These are phyloP conservation scores for Leptopilina myrica DNA, from an alignment of 2,888 invertebrate genomes.

Conservation along the genomic window DNA sequence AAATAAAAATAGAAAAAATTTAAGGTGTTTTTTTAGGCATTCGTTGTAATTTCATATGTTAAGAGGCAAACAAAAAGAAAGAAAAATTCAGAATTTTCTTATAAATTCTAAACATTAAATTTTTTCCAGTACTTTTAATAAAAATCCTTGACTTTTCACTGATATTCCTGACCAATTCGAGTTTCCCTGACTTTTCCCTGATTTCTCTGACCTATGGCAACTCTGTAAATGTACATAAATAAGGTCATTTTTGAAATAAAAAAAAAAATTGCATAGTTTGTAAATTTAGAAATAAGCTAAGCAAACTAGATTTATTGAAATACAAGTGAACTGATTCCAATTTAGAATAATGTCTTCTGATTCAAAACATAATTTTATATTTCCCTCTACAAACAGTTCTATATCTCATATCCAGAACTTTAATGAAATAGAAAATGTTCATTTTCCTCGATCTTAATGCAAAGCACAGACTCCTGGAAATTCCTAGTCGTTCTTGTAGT, in stretches of 20 bases:
- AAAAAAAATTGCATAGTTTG: background rate
- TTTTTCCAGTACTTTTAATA: too few species aligned
- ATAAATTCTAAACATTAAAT: too few species aligned
- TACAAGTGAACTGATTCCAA: background rate
- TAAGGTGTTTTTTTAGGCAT: too few species aligned
- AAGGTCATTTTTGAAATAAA: background rate
- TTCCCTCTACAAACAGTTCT: background rate
- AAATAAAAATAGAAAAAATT: too few species aligned
- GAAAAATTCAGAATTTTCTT: too few species aligned
- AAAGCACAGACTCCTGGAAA: slow-evolving; percentile 21
- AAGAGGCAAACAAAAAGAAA: too few species aligned
- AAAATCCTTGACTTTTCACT: too few species aligned
- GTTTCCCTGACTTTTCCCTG: too few species aligned
- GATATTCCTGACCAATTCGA: too few species aligned
- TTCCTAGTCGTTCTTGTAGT: slow-evolving; percentile 15
- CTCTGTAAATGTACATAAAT: too few species aligned
- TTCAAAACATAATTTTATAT: slow-evolving; percentile 5
- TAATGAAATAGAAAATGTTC: slow-evolving; percentile 22
- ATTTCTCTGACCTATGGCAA: too few species aligned
- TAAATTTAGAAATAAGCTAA: background rate
- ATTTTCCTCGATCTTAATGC: slow-evolving; percentile 26
- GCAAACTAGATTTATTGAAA: background rate
- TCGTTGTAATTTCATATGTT: too few species aligned
- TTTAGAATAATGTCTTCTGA: background rate
- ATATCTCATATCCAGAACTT: slow-evolving; percentile 14